A percentile compares a stretch with the other conserved stretches of the same genome.
These are phyloP conservation scores for Diarsia brunnea DNA, from an alignment of 2,888 invertebrate species.

Conservation along the genomic window DNA sequence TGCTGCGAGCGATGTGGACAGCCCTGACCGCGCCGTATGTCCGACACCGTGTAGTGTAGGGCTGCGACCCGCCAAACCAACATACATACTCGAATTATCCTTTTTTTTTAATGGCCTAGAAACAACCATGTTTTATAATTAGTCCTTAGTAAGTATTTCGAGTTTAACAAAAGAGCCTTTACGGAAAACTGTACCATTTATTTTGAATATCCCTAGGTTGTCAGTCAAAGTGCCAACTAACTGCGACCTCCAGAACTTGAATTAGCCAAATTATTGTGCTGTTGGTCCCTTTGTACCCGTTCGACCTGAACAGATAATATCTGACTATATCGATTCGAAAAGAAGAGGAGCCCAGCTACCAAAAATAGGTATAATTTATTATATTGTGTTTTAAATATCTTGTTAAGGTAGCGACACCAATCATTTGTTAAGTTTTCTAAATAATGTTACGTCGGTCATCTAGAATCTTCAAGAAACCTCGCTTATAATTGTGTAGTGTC, in stretches of 20 bases:
- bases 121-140: neutral
- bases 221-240: neutral
- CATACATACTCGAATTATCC: neutral
- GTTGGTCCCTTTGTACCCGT: neutral
- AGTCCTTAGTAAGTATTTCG: neutral
- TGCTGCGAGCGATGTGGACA: slow-evolving; percentile 69
- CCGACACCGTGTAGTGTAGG: slow-evolving; percentile 46
- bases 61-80: slow-evolving; percentile 31
- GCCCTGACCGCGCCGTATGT: slow-evolving; percentile 64
- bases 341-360: neutral
- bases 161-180: neutral
- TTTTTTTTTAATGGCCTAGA: neutral
- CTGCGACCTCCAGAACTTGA: neutral
- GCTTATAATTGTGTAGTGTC: too few relatives aligned
- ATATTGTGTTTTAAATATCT: too few relatives aligned
- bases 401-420: neutral
- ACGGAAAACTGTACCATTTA: neutral
- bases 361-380: neutral
- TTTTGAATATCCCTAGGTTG: neutral
- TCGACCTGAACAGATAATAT: too few relatives aligned
- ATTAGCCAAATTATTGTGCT: neutral
- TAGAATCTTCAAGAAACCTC: too few relatives aligned
- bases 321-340: neutral
- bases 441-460: too few relatives aligned
- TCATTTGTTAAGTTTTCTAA: neutral